Percentiles rank a stretch among this genome's conserved stretches.
phyloP scores from a whole-genome alignment of 2,888 invertebrate genomes.

The Teinopalpus imperialis region DNA sequence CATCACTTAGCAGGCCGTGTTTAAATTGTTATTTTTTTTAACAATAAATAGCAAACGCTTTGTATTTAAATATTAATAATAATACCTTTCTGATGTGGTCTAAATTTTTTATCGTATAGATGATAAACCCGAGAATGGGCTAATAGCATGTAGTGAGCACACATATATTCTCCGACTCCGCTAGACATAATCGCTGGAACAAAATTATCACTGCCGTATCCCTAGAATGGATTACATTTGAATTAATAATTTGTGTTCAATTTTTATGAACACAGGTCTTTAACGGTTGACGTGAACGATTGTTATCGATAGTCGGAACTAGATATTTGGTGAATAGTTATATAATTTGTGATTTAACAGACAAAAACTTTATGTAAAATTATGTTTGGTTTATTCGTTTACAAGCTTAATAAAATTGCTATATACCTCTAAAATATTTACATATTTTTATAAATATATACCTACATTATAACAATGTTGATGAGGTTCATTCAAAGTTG shows the following conservation, averaged over 20 bases:
- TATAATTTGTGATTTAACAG: too few species aligned
- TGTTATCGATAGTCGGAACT: too few species aligned
- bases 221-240: slow-evolving; percentile 52
- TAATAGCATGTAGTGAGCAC: slow-evolving; percentile 83
- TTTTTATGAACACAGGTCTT: too few species aligned
- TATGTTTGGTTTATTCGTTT: too few species aligned
- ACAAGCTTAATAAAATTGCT: too few species aligned
- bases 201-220: slow-evolving; percentile 77
- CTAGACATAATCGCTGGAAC: slow-evolving; percentile 73
- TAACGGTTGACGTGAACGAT: too few species aligned
- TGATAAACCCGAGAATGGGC: slow-evolving; percentile 85
- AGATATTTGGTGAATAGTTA: too few species aligned
- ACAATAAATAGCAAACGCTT: background rate
- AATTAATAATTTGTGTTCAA: too few species aligned
- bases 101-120: slow-evolving; percentile 82
- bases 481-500: slow-evolving; percentile 89
- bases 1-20: too few species aligned
- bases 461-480: slow-evolving; percentile 73
- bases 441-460: too few species aligned
- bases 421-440: too few species aligned
- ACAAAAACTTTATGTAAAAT: too few species aligned
- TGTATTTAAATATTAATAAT: background rate
- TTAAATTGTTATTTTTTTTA: background rate
- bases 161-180: slow-evolving; percentile 83
- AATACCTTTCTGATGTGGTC: slow-evolving; percentile 73